These are phyloP conservation scores for Microcebus ravelobensis DNA, from an alignment of 2,113 vertebrate species.

Conservation along the genomic window DNA sequence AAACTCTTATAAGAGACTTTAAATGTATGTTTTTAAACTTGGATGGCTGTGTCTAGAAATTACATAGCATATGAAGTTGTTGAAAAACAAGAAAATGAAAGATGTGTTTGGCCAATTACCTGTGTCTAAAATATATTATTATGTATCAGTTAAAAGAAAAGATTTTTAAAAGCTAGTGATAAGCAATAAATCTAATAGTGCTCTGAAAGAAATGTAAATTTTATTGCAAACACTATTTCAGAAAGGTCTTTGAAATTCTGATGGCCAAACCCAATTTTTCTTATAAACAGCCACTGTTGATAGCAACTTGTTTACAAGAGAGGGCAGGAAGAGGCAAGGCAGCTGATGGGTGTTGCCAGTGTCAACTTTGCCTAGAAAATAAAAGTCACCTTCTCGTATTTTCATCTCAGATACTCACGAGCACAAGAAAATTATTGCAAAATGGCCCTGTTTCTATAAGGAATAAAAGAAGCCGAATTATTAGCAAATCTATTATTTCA, in stretches of 20 bases:
- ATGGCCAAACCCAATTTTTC: neutral
- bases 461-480: conserved; percentile 69
- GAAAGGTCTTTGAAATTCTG: conserved; percentile 26
- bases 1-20: conserved; percentile 26
- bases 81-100: neutral
- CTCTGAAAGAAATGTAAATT: neutral
- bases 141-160: neutral
- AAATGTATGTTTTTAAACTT: neutral
- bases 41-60: neutral
- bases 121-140: neutral
- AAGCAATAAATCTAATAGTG: neutral
- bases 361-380: conserved; percentile 35
- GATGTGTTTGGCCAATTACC: neutral
- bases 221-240: conserved; percentile 15
- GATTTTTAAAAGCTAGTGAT: neutral
- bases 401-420: conserved; percentile 24
- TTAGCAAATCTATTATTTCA: conserved; percentile 77
- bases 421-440: conserved; percentile 40
- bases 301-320: neutral
- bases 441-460: conserved; percentile 51
- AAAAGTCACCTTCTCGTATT: conserved; percentile 54
- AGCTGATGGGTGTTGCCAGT: neutral
- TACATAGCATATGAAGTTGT: neutral
- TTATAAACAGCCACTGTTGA: neutral
- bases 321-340: neutral